phyloP scores from a whole-genome alignment of 2,888 invertebrate species.

The Allacma fusca region DNA sequence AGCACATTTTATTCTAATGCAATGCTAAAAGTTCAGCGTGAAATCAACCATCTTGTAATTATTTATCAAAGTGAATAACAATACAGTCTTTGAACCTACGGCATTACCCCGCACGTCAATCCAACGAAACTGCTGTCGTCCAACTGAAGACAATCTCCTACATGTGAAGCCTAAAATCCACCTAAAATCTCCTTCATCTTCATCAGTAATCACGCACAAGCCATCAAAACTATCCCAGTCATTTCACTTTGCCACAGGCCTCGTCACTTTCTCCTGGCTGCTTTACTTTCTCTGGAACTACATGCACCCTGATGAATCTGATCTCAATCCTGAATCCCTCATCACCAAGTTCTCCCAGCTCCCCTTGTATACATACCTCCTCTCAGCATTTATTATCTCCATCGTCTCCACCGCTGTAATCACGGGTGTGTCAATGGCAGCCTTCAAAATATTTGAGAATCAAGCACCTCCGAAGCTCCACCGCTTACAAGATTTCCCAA shows the following conservation, averaged over 20 bases:
- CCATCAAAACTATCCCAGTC: neutral
- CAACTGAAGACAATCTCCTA: neutral
- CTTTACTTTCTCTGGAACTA: neutral
- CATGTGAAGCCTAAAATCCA: neutral
- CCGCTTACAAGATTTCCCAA: neutral
- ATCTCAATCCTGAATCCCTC: neutral
- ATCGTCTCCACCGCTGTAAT: neutral
- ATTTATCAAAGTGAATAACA: conserved; percentile 12
- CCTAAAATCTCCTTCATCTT: neutral
- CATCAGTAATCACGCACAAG: neutral
- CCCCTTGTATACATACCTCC: neutral
- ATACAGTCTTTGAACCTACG: neutral
- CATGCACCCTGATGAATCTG: neutral
- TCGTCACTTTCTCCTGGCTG: neutral
- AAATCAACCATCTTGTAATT: neutral
- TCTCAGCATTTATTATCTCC: neutral
- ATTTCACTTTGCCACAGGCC: neutral
- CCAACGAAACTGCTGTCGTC: neutral
- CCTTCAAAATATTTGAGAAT: neutral
- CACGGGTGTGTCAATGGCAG: neutral
- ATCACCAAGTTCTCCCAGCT: neutral
- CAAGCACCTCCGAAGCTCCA: neutral
- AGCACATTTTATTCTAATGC: too few relatives aligned
- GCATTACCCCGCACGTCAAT: neutral
- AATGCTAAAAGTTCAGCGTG: too few relatives aligned